phyloP scores from a whole-genome alignment of 2,888 invertebrate genomes.

The Nomada fucata region DNA sequence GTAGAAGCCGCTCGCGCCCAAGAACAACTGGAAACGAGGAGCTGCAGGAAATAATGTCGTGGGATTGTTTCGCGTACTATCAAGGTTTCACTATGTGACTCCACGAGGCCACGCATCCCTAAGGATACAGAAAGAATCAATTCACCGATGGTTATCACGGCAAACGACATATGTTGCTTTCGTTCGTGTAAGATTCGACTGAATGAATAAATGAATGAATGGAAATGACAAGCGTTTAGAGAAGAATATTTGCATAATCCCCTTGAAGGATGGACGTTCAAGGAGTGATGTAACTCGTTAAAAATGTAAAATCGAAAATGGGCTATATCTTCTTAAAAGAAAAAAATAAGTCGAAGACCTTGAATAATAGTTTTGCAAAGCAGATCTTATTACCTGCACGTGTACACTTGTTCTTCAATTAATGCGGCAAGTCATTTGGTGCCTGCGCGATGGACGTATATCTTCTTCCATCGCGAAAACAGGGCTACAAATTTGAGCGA shows the following conservation, averaged over 20 bases:
- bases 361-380: too few relatives aligned
- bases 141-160: neutral
- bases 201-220: neutral
- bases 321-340: too few relatives aligned
- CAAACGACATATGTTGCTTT: neutral
- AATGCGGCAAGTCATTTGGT: too few relatives aligned
- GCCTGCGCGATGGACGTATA: too few relatives aligned
- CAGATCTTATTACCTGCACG: too few relatives aligned
- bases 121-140: conserved; percentile 6
- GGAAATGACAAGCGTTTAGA: neutral
- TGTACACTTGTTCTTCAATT: too few relatives aligned
- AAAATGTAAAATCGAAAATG: neutral
- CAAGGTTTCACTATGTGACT: conserved; percentile 67
- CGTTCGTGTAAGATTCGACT: neutral
- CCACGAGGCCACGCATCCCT: conserved; percentile 16
- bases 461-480: too few relatives aligned
- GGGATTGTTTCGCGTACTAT: conserved; percentile 74
- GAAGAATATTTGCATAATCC: conserved; percentile 10
- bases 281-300: neutral
- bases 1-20: conserved; percentile 48
- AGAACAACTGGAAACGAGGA: conserved; percentile 60
- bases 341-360: too few relatives aligned
- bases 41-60: conserved; percentile 75
- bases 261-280: neutral
- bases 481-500: neutral